A percentile compares a stretch with the other conserved stretches of the same genome.
Evolutionary conservation across 92 coral and sea anemone genomes (phyloP).

Genomic region (Pocillopora grandis): DNA sequence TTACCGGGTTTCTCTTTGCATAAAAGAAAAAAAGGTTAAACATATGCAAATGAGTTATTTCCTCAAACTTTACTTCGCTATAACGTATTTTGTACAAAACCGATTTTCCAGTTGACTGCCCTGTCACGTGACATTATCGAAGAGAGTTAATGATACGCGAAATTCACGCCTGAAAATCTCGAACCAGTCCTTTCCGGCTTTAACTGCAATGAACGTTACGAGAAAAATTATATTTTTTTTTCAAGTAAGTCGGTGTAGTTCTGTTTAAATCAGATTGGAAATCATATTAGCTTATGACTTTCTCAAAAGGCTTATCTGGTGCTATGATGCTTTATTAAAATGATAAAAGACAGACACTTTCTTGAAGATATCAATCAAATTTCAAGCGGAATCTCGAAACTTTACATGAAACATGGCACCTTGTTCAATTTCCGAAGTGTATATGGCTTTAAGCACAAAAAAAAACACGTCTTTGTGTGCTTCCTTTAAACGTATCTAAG

Average conservation of each 20-base stretch:
- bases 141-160: neutral
- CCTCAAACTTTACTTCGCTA: neutral
- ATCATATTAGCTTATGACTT: neutral
- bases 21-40: neutral
- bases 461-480: neutral
- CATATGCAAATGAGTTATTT: constrained; percentile 36
- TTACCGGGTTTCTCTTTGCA: neutral
- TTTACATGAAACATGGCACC: neutral
- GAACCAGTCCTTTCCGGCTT: neutral
- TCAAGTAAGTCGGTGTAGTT: neutral
- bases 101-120: neutral
- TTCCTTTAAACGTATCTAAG: neutral
- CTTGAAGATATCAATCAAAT: neutral
- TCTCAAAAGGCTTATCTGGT: neutral
- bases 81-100: neutral
- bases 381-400: neutral
- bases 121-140: constrained; percentile 25
- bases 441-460: neutral
- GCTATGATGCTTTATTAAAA: neutral
- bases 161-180: neutral
- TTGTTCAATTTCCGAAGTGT: neutral
- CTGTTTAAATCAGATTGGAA: neutral
- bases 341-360: neutral
- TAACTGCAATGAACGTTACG: neutral
- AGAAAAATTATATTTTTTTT: neutral